These are phyloP conservation scores for Melipona bicolor DNA, from an alignment of 2,888 invertebrate genomes.

Conservation along the genomic window DNA sequence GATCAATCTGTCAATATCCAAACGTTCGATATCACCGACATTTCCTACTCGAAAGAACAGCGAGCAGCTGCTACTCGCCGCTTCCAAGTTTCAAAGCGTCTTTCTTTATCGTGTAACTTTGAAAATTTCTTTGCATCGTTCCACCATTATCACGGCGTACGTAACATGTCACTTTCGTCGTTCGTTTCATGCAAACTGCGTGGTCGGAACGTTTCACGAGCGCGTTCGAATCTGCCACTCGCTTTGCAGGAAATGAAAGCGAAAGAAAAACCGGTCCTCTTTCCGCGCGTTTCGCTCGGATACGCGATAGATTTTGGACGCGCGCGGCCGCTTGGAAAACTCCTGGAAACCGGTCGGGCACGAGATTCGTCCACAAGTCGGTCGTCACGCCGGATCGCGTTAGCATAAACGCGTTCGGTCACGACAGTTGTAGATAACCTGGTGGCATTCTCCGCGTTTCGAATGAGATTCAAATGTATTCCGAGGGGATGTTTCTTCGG, in stretches of 20 bases:
- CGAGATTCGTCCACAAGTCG: slow-evolving; percentile 38
- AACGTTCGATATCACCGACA: background rate
- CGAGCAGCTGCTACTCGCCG: background rate
- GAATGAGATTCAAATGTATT: slow-evolving; percentile 77
- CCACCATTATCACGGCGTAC: background rate
- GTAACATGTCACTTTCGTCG: background rate
- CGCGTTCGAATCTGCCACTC: slow-evolving; percentile 3
- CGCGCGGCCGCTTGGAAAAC: slow-evolving; percentile 7
- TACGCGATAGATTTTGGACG: slow-evolving; percentile 22
- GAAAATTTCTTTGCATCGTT: background rate
- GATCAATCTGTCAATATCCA: background rate
- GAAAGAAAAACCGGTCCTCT: slow-evolving; percentile 29
- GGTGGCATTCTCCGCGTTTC: slow-evolving; percentile 15
- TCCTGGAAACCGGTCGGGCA: slow-evolving; percentile 6
- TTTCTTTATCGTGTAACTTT: background rate
- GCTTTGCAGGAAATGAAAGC: slow-evolving; percentile 45
- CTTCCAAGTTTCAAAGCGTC: background rate
- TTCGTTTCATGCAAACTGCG: background rate
- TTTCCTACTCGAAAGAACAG: background rate
- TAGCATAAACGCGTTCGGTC: slow-evolving; percentile 71
- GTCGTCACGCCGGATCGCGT: slow-evolving; percentile 55
- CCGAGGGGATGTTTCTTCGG: slow-evolving; percentile 63
- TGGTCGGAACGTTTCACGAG: background rate
- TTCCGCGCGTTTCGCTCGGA: slow-evolving; percentile 40
- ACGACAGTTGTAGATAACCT: slow-evolving; percentile 49